Conservation (phyloP, 2,888 invertebrate genomes). For the Pemphredon lugubris region DNA sequence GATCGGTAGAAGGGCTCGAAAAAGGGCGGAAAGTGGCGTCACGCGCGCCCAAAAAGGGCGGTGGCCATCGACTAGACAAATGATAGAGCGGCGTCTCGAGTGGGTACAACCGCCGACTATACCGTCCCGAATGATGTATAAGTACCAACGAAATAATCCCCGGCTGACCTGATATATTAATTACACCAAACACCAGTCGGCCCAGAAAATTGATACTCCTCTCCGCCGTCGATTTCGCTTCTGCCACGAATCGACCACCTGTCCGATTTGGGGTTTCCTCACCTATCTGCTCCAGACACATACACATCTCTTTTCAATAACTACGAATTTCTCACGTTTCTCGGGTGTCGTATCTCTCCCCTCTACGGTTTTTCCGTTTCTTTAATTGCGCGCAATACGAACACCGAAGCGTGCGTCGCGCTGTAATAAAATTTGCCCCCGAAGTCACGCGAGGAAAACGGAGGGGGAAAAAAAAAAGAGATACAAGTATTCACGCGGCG, state of each 20-base stretch:
- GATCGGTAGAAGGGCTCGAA: constrained; percentile 26
- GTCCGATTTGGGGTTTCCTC: constrained; percentile 33
- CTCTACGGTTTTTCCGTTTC: background rate
- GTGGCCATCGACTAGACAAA: constrained; percentile 65
- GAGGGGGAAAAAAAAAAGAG: background rate
- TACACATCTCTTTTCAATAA: no score
- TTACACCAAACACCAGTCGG: constrained; percentile 69
- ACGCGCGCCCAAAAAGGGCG: constrained; percentile 51
- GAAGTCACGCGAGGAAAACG: background rate
- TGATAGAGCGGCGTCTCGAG: constrained; percentile 61
- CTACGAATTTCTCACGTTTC: no score
- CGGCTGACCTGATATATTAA: constrained; percentile 67
- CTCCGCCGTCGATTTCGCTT: constrained; percentile 2
- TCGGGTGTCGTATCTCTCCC: background rate
- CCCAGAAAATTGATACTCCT: constrained; percentile 69
- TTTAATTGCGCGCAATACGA: background rate
- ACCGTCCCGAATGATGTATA: background rate
- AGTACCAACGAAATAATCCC: constrained; percentile 53
- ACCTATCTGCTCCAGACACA: background rate
- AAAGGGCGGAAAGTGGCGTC: constrained; percentile 48
- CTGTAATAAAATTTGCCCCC: no score
- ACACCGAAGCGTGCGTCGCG: no score
- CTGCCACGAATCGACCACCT: constrained; percentile 34
- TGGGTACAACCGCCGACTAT: constrained; percentile 22
- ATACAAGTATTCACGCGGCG: background rate